Conservation (phyloP, 2,888 invertebrate genomes). For the Orthosia gothica region DNA sequence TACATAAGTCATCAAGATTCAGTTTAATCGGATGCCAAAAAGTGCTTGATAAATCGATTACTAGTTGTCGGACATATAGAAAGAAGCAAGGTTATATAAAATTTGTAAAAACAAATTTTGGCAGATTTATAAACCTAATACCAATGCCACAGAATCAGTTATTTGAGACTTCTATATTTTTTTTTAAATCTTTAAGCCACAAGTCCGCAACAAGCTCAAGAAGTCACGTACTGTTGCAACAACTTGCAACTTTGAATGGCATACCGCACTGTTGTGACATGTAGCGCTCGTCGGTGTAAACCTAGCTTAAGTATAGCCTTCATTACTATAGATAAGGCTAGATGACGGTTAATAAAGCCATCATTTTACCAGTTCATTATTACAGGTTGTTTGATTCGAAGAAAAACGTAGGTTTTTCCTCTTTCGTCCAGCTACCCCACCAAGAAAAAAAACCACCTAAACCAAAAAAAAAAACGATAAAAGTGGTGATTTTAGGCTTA, state of each 20-base stretch:
- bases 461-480: no score
- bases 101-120: no score
- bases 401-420: background rate
- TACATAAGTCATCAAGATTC: no score
- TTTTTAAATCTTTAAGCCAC: no score
- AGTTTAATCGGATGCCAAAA: no score
- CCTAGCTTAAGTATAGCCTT: constrained; percentile 47
- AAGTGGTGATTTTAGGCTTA: no score
- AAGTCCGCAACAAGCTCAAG: background rate
- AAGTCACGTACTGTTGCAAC: background rate
- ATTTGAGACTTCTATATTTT: no score
- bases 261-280: background rate
- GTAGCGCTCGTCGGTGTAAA: background rate
- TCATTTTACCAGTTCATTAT: constrained; percentile 23
- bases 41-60: no score
- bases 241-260: background rate
- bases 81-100: no score
- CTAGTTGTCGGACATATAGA: no score
- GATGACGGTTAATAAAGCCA: constrained; percentile 49
- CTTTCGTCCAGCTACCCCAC: background rate
- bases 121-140: background rate
- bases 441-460: no score
- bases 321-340: constrained; percentile 36
- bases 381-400: background rate
- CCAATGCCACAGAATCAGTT: background rate